Evolutionary conservation across 2,113 vertebrate genomes (phyloP).

Genomic region (Parus major): DNA sequence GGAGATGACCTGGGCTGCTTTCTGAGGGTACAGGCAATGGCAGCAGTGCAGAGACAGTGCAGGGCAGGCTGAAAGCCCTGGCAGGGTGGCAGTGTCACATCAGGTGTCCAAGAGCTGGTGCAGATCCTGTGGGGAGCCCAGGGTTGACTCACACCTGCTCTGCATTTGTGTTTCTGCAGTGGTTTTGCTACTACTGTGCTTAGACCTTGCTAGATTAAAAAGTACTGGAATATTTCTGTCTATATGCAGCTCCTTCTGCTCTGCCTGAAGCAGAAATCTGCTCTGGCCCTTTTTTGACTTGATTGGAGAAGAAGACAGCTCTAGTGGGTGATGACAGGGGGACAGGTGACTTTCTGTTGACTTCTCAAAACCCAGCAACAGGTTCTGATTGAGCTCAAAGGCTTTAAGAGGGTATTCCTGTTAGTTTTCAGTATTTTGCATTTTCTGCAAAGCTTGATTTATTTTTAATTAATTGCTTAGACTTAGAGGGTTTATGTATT

Average conservation of each 20-base stretch:
- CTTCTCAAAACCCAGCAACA: background rate
- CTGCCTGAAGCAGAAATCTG: background rate
- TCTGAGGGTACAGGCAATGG: background rate
- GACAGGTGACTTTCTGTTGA: background rate
- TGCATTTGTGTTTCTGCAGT: fast-evolving
- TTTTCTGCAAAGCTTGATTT: background rate
- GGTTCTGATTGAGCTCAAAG: background rate
- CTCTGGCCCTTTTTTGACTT: background rate
- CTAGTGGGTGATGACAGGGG: background rate
- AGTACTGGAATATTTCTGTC: background rate
- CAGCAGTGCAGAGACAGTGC: background rate
- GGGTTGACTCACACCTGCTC: background rate
- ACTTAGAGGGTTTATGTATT: background rate
- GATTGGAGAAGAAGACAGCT: background rate
- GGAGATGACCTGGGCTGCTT: background rate
- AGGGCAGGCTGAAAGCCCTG: background rate
- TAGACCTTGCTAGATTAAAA: background rate
- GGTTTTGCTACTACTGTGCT: background rate
- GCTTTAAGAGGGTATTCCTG: background rate
- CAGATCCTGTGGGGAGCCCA: background rate
- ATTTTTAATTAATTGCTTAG: background rate
- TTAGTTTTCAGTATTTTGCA: background rate
- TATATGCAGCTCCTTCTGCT: background rate
- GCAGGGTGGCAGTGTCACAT: background rate
- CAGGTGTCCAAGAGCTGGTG: too few relatives aligned